Percentiles rank a stretch among this genome's conserved stretches.
phyloP scores from a whole-genome alignment of 2,113 vertebrate genomes.

The Oncorhynchus tshawytscha region DNA sequence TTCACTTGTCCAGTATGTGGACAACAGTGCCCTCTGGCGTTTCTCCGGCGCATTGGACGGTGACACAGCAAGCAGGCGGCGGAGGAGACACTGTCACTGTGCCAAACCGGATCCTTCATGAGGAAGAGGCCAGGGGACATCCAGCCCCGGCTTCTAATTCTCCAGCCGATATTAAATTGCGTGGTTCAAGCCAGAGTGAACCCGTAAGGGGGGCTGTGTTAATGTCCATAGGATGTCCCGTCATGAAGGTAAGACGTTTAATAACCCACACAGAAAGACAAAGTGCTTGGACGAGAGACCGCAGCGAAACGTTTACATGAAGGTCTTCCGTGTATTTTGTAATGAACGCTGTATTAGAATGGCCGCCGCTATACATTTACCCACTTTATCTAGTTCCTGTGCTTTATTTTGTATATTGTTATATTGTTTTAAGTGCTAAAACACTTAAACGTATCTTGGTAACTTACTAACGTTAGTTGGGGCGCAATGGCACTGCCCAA shows the following conservation, averaged over 20 bases:
- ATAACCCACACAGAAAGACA: neutral
- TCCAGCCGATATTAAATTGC: conserved; percentile 49
- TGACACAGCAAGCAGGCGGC: conserved; percentile 67
- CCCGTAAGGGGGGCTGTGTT: conserved; percentile 56
- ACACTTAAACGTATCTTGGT: neutral
- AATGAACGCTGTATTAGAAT: conserved; percentile 45
- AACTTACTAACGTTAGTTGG: neutral
- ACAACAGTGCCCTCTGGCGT: conserved; percentile 50
- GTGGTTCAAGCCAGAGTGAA: conserved; percentile 52
- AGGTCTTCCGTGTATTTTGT: conserved; percentile 1
- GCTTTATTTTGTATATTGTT: neutral
- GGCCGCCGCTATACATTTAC: conserved; percentile 23
- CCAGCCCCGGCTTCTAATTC: conserved; percentile 72
- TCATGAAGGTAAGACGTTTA: conserved; percentile 76
- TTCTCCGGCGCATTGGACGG: conserved; percentile 22
- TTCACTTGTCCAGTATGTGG: too few species aligned
- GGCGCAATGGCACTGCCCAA: neutral
- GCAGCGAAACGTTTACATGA: conserved; percentile 10
- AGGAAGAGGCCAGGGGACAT: conserved; percentile 75
- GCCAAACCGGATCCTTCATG: conserved; percentile 76
- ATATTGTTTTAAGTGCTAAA: too few species aligned
- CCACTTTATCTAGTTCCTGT: neutral
- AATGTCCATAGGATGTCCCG: conserved; percentile 80
- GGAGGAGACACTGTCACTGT: conserved; percentile 47
- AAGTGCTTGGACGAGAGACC: neutral